Evolutionary conservation across 2,797 vertebrate species (phyloP).

Genomic region (Lithobates sylvaticus): DNA sequence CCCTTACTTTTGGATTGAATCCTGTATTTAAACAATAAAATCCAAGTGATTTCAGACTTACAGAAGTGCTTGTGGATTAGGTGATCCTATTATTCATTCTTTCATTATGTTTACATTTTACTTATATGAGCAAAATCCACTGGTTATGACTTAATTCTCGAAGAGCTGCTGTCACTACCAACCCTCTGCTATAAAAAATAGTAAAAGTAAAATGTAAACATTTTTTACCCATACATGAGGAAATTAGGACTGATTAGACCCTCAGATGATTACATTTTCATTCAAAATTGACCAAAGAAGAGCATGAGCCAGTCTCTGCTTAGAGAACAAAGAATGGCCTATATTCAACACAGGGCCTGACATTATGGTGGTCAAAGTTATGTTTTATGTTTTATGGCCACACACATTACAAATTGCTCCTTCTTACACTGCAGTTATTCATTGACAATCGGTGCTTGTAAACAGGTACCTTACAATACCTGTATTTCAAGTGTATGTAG

Average conservation of each 20-base stretch:
- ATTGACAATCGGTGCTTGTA: not conserved
- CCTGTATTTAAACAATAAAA: not conserved
- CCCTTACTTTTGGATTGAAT: conserved; percentile 5
- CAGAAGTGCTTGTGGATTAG: not conserved
- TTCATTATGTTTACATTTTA: not conserved
- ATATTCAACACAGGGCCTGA: too few relatives aligned
- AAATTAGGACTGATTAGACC: not conserved
- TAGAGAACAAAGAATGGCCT: too few relatives aligned
- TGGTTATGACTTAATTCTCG: not conserved
- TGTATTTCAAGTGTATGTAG: too few relatives aligned
- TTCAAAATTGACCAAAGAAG: not conserved
- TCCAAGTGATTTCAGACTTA: not conserved
- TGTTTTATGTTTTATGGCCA: not conserved
- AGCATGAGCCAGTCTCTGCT: too few relatives aligned
- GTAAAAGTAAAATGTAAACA: not conserved
- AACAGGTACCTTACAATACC: too few relatives aligned
- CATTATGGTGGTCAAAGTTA: too few relatives aligned
- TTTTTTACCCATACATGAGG: not conserved
- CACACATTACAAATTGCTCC: not conserved
- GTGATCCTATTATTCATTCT: not conserved
- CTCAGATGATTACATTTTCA: not conserved
- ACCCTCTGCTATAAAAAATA: not conserved
- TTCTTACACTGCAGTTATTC: not conserved
- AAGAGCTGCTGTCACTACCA: not conserved
- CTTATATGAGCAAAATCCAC: not conserved